Percentiles rank a stretch among this genome's conserved stretches.
phyloP scores from a whole-genome alignment of 2,888 invertebrate genomes.

The Tricholauxania praeusta region DNA sequence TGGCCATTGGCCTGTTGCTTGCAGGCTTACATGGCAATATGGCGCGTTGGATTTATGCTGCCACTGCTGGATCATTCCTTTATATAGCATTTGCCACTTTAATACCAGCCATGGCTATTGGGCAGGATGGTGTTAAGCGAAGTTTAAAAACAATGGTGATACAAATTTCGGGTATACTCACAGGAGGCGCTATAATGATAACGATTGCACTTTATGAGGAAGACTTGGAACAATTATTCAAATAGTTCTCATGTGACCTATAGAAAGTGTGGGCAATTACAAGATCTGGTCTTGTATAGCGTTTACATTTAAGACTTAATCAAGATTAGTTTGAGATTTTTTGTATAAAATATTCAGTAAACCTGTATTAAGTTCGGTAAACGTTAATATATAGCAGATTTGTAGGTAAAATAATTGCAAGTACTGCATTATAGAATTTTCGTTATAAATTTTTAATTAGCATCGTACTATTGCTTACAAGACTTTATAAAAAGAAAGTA shows the following conservation, averaged over 20 bases:
- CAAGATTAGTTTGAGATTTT: neutral
- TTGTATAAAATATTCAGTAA: neutral
- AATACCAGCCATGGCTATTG: constrained; percentile 75
- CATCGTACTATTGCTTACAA: no score
- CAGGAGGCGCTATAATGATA: constrained; percentile 80
- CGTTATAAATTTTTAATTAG: no score
- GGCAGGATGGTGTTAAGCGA: constrained; percentile 70
- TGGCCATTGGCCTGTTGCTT: constrained; percentile 76
- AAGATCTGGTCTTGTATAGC: neutral
- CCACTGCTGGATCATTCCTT: constrained; percentile 83
- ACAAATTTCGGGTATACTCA: constrained; percentile 75
- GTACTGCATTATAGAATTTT: no score
- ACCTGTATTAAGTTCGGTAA: no score
- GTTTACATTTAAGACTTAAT: neutral
- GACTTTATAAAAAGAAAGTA: no score
- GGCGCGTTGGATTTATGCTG: constrained; percentile 82
- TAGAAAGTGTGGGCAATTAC: neutral
- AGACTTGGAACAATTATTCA: constrained; percentile 56
- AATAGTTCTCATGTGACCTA: constrained; percentile 45
- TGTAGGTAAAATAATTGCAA: no score
- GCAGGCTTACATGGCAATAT: constrained; percentile 78
- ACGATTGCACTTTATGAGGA: constrained; percentile 80
- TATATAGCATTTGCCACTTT: constrained; percentile 85
- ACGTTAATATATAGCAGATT: no score
- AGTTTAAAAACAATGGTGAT: constrained; percentile 72